A percentile compares a stretch with the other conserved stretches of the same genome.
Conservation (phyloP, 2,797 vertebrate species). For the Tiaroga cobitis region DNA sequence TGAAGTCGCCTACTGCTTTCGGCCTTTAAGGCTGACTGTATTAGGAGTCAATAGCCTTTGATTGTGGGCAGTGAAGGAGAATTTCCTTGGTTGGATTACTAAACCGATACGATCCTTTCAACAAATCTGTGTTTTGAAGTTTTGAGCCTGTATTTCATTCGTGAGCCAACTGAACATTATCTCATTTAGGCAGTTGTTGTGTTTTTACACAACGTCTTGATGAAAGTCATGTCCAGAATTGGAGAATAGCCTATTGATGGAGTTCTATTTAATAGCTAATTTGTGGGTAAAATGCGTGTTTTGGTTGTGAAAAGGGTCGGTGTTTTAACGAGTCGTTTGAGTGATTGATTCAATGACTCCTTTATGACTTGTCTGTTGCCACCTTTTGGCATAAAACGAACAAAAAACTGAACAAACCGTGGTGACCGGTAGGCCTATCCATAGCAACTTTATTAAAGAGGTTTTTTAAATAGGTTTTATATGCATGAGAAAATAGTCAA, state of each 20-base stretch:
- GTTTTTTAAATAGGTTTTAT: neutral
- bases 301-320: neutral
- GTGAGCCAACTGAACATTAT: neutral
- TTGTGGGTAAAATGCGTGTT: neutral
- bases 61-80: neutral
- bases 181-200: neutral
- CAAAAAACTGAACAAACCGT: neutral
- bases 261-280: too few species aligned
- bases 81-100: neutral
- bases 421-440: too few species aligned
- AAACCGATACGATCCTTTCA: neutral
- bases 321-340: neutral
- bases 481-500: neutral
- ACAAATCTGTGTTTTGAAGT: neutral
- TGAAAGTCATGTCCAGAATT: neutral
- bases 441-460: neutral
- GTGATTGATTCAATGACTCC: neutral
- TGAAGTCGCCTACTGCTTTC: neutral
- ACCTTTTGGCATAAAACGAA: neutral
- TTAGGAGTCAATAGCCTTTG: neutral
- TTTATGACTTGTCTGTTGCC: neutral
- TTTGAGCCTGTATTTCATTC: neutral
- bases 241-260: too few species aligned
- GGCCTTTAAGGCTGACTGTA: neutral
- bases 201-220: neutral